Evolutionary conservation across 2,888 invertebrate genomes (phyloP).

Genomic region (Orthonevra nobilis): DNA sequence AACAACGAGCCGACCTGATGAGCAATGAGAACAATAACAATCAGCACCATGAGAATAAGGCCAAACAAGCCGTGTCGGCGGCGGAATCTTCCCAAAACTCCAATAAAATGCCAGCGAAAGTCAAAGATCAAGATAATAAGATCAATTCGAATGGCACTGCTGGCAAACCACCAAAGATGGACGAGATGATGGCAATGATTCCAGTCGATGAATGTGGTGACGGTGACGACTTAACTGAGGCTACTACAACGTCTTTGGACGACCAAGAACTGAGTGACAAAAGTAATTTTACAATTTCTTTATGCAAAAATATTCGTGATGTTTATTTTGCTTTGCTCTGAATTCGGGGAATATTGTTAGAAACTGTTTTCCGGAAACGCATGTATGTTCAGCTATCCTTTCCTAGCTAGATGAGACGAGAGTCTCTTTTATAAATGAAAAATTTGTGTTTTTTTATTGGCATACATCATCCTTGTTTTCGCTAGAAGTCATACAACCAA

Average conservation of each 20-base stretch:
- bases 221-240: not conserved
- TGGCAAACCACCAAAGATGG: no score
- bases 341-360: no score
- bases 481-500: no score
- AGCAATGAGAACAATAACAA: slow-evolving; percentile 43
- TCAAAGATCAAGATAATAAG: slow-evolving; percentile 35
- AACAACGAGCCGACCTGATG: slow-evolving; percentile 53
- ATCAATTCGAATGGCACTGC: not conserved
- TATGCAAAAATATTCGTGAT: not conserved
- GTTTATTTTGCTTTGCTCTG: slow-evolving; percentile 41
- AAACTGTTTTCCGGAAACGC: no score
- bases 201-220: not conserved
- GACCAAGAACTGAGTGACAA: slow-evolving; percentile 23
- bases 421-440: no score
- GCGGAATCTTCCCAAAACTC: no score
- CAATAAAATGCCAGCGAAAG: slow-evolving; percentile 40
- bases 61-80: slow-evolving; percentile 7
- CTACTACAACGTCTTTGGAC: not conserved
- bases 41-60: slow-evolving; percentile 57
- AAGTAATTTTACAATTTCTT: slow-evolving; percentile 38
- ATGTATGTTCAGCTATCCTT: no score
- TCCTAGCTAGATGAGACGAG: no score
- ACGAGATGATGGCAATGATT: not conserved
- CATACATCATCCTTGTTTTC: no score
- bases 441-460: no score